Conservation (phyloP, 2,888 invertebrate genomes). For the Punctoribates punctum region DNA sequence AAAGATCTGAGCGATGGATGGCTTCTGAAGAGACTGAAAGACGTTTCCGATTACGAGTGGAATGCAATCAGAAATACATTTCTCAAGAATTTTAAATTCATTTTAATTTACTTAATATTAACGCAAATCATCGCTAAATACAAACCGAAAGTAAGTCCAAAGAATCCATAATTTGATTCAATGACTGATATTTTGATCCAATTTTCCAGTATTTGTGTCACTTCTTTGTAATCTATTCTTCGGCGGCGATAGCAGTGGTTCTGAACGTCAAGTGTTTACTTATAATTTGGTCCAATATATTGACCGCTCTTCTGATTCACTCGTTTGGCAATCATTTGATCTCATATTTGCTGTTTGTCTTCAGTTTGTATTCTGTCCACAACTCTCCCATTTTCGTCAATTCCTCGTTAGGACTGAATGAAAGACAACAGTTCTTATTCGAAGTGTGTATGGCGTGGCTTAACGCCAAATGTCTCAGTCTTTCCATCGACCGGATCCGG, state of each 20-base stretch:
- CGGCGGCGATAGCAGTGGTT: neutral
- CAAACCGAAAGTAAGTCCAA: conserved; percentile 6
- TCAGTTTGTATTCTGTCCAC: conserved; percentile 10
- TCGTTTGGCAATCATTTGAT: neutral
- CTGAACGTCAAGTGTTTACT: neutral
- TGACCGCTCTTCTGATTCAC: neutral
- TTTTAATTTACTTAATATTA: neutral
- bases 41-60: conserved; percentile 30
- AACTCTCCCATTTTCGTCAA: neutral
- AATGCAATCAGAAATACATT: conserved; percentile 23
- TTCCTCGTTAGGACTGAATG: neutral
- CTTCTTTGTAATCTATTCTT: conserved; percentile 27
- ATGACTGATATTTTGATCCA: neutral
- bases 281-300: conserved; percentile 28
- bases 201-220: conserved; percentile 17
- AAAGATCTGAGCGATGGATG: conserved; percentile 11
- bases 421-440: conserved; percentile 53
- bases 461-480: conserved; percentile 66
- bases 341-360: neutral
- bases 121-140: conserved; percentile 25
- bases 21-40: neutral
- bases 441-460: conserved; percentile 65
- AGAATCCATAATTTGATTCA: neutral
- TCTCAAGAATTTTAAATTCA: neutral
- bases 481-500: conserved; percentile 59